A percentile compares a stretch with the other conserved stretches of the same genome.
Evolutionary conservation across 2,888 invertebrate species (phyloP).

Genomic region (Chrysolina americana): DNA sequence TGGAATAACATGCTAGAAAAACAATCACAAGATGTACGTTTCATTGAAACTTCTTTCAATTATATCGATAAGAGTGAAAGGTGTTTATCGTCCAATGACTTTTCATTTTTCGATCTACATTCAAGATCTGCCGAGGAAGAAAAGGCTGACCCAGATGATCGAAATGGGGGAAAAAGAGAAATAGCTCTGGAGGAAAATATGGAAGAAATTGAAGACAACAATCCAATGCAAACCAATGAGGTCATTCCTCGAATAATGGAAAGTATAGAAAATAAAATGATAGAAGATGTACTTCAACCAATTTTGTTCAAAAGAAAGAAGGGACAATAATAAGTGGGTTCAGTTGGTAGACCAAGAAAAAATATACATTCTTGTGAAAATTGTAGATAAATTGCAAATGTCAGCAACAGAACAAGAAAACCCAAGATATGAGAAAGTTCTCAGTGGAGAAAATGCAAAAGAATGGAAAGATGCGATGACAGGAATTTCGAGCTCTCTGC

Average conservation of each 20-base stretch:
- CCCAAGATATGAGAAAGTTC: slow-evolving; percentile 28
- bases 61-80: no score
- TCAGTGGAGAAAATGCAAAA: slow-evolving; percentile 24
- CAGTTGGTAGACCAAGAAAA: slow-evolving; percentile 22
- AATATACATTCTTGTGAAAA: not conserved
- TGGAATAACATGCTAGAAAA: not conserved
- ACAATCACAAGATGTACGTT: not conserved
- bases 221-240: not conserved
- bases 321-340: slow-evolving; percentile 17
- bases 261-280: not conserved
- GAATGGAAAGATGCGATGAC: slow-evolving; percentile 46
- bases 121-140: not conserved
- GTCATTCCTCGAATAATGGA: not conserved
- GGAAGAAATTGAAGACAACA: not conserved
- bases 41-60: no score
- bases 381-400: not conserved
- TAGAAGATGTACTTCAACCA: not conserved
- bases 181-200: not conserved
- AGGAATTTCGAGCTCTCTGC: slow-evolving; percentile 37
- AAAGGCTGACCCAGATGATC: not conserved
- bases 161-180: not conserved
- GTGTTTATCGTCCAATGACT: not conserved
- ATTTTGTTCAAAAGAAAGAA: not conserved
- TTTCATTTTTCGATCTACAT: not conserved
- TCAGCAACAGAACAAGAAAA: not conserved